Percentiles rank a stretch among this genome's conserved stretches.
phyloP scores from a whole-genome alignment of 2,113 vertebrate species.

The Aramus guarauna region DNA sequence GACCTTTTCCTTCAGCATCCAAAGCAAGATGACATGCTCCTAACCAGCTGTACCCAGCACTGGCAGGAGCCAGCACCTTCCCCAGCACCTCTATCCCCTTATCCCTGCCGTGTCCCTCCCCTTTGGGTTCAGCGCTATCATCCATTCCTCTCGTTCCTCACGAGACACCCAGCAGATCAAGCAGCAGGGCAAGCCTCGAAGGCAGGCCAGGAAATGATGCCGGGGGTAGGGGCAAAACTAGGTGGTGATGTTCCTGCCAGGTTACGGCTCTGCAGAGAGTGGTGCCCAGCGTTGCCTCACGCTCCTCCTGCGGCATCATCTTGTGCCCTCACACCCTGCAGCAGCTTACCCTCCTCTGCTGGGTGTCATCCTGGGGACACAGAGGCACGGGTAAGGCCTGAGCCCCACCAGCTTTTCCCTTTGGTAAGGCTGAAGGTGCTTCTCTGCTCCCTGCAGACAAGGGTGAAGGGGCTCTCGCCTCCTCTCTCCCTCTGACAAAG shows the following conservation, averaged over 20 bases:
- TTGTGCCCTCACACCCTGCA: neutral
- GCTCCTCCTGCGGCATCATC: neutral
- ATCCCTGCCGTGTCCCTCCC: neutral
- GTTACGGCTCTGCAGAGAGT: neutral
- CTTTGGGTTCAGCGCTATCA: neutral
- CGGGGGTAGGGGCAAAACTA: neutral
- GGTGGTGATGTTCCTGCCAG: accelerated
- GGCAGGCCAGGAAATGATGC: neutral
- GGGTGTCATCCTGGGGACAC: neutral
- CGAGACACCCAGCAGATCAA: neutral
- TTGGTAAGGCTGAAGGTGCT: neutral
- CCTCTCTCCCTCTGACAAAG: neutral
- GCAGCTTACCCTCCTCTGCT: neutral
- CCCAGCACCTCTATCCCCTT: neutral
- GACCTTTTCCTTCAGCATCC: neutral
- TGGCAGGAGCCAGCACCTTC: neutral
- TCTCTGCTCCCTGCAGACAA: neutral
- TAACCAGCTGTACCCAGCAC: neutral
- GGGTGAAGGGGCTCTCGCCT: neutral
- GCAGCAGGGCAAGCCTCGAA: neutral
- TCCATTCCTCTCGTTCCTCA: neutral
- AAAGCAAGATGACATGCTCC: accelerated
- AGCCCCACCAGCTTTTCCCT: neutral
- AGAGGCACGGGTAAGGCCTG: neutral
- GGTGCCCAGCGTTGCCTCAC: accelerated